Conservation (phyloP, 2,797 vertebrate species). For the Kryptopterus vitreolus region DNA sequence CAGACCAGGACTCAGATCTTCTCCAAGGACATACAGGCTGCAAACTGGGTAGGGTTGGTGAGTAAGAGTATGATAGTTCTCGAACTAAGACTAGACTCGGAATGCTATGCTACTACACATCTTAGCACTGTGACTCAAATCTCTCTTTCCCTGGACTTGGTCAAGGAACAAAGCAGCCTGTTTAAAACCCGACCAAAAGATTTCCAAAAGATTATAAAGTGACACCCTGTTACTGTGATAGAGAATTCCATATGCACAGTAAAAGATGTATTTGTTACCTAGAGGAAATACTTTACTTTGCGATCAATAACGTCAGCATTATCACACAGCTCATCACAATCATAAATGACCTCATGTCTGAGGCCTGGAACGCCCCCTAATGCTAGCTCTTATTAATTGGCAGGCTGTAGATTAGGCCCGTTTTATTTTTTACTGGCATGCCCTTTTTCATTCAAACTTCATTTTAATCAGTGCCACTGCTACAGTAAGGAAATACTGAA, state of each 20-base stretch:
- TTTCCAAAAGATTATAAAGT: too few species aligned
- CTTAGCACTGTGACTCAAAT: too few species aligned
- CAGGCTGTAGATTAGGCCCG: not conserved
- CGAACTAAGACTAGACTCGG: not conserved
- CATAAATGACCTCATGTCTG: not conserved
- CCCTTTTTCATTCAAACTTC: not conserved
- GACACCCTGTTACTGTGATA: too few species aligned
- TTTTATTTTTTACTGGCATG: not conserved
- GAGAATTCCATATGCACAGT: too few species aligned
- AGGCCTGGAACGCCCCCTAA: not conserved
- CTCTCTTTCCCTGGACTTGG: too few species aligned
- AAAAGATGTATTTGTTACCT: too few species aligned
- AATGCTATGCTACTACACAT: too few species aligned
- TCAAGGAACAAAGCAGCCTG: too few species aligned
- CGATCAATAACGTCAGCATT: not conserved
- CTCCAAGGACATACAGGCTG: not conserved
- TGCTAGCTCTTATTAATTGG: not conserved
- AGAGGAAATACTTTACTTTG: not conserved
- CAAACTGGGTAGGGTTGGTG: not conserved
- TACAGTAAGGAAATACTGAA: not conserved
- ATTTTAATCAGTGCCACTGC: not conserved
- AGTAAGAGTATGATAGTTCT: not conserved
- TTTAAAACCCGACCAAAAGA: too few species aligned
- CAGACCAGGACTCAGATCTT: slow-evolving; percentile 2
- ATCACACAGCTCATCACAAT: not conserved